A percentile compares a stretch with the other conserved stretches of the same genome.
phyloP scores from a whole-genome alignment of 2,797 vertebrate species.

The Erithacus rubecula region DNA sequence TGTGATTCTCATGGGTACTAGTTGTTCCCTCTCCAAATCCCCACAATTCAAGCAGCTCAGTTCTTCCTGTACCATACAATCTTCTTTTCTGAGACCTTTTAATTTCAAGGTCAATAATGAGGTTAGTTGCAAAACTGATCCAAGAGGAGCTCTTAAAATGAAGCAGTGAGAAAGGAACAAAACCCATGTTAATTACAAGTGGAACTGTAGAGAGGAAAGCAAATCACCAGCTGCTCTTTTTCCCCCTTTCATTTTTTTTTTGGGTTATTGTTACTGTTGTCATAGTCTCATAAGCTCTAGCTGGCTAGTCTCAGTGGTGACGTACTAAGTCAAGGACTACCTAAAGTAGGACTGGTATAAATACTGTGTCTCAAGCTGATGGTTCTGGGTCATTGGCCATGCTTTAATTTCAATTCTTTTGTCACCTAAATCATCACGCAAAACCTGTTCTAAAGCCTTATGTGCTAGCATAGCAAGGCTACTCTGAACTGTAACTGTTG shows the following conservation, averaged over 20 bases:
- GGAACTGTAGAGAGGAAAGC: not conserved
- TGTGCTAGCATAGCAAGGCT: rapidly evolving
- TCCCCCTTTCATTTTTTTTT: not conserved
- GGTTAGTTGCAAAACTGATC: not conserved
- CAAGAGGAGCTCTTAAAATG: not conserved
- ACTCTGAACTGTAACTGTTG: not conserved
- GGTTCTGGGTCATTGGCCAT: not conserved
- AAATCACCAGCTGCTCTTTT: not conserved
- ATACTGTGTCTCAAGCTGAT: not conserved
- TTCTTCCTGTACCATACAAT: not conserved
- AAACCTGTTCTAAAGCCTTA: not conserved
- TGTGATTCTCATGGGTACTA: not conserved
- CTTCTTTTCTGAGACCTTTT: not conserved
- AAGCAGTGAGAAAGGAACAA: not conserved
- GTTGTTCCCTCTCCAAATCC: not conserved
- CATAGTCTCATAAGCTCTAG: not conserved
- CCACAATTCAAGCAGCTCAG: not conserved
- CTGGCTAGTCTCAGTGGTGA: not conserved
- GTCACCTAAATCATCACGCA: not conserved
- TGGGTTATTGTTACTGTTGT: not conserved
- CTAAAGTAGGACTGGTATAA: not conserved
- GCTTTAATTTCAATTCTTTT: not conserved
- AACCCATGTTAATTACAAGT: not conserved
- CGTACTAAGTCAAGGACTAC: not conserved
- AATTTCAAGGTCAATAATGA: not conserved